Base-by-base conservation (phyloP, 2,113 vertebrate species). In the Procapra przewalskii region DNA sequence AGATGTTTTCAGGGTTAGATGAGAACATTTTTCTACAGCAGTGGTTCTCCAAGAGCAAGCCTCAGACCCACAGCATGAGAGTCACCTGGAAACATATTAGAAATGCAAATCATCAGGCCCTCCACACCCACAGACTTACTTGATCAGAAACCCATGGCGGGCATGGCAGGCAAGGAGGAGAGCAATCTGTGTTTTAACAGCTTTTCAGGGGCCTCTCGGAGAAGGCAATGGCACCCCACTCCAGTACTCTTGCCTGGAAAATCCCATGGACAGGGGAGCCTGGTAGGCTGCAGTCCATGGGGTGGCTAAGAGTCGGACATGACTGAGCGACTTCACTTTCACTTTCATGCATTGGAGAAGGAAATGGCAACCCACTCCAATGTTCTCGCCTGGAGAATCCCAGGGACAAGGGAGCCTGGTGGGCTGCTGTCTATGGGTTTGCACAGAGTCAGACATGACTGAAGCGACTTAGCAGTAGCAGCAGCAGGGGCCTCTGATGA, bases 381-480 rank as follows among this genome's bases (percentile, higher is more conserved):
- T 31, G 59, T 60, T 60, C 59, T 60, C 14, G 27, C 59, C 11
- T 60, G 59, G 27, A 60, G 59, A 14, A 60, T 60, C 12, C 59
- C 59, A 60, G 27, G 27, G 59, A 60, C 27, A 0, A 13, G 12
- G 12, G 59, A 60, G 59, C 59, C 59, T 60, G 59, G 27, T 60
- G 59, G 25, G 25, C 4, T 59, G 23, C 11, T 2, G 0, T 59
- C 57, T 27, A 12, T 27, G 25, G 57, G 57, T 0, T 59, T 0
- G 0, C 57, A 27, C 25, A 59, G 57, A 59, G 57, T 59, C 4
- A 0, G 23, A 60, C 59, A 29, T 0, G 27, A 60, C 59, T 31
- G 59, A 60, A 60, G 2, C 0, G 5, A 60, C 27, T 60, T 31
- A 60, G 59, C 59, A 60, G 59, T 2, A 60, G 12, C 59, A 60